phyloP scores from a whole-genome alignment of 1,140 invertebrate species.

The Thaumetopoea pityocampa region DNA sequence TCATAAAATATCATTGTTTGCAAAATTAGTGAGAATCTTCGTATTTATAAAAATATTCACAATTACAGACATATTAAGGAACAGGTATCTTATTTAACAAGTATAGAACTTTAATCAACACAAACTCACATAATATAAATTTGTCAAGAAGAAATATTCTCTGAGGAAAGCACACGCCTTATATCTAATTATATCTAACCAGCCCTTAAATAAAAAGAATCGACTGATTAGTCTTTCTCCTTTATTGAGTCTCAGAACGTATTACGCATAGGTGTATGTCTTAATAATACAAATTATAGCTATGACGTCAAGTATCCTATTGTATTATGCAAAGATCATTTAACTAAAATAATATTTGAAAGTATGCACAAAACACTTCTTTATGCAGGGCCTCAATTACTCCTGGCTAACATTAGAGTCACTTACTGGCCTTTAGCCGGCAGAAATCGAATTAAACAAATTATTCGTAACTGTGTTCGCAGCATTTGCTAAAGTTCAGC shows the following conservation, averaged over 20 bases:
- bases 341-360: slow-evolving; percentile 4
- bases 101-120: too few species aligned
- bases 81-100: too few species aligned
- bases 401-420: slow-evolving; percentile 3
- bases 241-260: neutral
- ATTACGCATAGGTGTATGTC: neutral
- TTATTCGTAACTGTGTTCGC: slow-evolving; percentile 36
- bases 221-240: slow-evolving; percentile 13
- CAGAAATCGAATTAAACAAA: slow-evolving; percentile 17
- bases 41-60: too few species aligned
- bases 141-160: too few species aligned
- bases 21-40: too few species aligned
- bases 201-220: too few species aligned
- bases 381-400: slow-evolving; percentile 11
- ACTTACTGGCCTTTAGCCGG: slow-evolving; percentile 14
- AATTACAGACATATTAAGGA: too few species aligned
- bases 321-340: neutral
- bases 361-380: slow-evolving; percentile 6
- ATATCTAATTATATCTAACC: too few species aligned
- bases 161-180: neutral
- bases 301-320: slow-evolving; percentile 13
- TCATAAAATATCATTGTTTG: too few species aligned
- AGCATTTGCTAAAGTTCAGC: slow-evolving; percentile 35
- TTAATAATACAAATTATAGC: neutral
- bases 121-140: too few species aligned